Conservation (phyloP, 2,113 vertebrate species). For the Mormoops blainvillei region DNA sequence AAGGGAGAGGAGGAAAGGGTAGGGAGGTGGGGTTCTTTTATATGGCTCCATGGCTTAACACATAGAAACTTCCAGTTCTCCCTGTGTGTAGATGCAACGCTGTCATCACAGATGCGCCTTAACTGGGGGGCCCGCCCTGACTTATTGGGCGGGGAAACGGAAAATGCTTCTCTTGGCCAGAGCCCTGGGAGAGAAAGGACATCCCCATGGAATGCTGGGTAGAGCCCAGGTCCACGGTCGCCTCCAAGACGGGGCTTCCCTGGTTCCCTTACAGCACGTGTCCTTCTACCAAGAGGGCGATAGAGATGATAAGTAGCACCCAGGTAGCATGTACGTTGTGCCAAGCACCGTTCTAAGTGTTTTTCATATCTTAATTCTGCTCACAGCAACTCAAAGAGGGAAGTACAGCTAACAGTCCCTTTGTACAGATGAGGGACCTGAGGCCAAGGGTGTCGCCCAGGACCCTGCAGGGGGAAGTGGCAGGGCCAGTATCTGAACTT, state of each 20-base stretch:
- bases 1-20: not conserved
- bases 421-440: not conserved
- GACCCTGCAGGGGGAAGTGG: not conserved
- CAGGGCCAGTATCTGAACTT: too few species aligned
- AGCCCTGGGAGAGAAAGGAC: not conserved
- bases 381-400: not conserved
- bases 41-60: not conserved
- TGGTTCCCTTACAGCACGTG: not conserved
- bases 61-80: not conserved
- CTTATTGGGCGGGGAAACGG: too few species aligned
- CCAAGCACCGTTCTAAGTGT: not conserved
- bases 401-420: not conserved
- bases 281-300: not conserved
- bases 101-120: rapidly evolving
- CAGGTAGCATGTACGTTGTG: not conserved
- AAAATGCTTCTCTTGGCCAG: not conserved
- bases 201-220: not conserved
- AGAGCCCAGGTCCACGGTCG: not conserved
- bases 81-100: too few species aligned
- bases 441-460: not conserved
- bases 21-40: not conserved
- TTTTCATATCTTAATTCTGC: not conserved
- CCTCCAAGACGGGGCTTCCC: not conserved
- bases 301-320: not conserved
- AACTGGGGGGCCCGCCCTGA: not conserved